Evolutionary conservation across 2,888 invertebrate genomes (phyloP), one percentile per base, ranked within the genome.

Genomic region (Philereme vetulata): DNA sequence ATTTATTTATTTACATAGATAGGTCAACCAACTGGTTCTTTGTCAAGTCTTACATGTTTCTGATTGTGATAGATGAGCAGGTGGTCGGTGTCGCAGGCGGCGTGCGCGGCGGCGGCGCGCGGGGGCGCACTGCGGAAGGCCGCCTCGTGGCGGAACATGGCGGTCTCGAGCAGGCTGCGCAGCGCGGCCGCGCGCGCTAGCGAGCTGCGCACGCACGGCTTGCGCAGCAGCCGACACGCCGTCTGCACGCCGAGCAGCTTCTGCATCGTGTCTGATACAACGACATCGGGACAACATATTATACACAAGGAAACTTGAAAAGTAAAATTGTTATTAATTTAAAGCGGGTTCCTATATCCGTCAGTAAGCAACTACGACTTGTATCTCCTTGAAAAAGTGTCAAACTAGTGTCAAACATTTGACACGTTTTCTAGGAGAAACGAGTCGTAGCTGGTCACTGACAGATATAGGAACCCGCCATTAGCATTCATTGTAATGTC

Each of bases 131-230:
- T 90, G 0, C 96, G 96, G 74, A 97, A 96, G n/a, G 95, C 88
- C 51, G 93, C 80, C 43, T 94, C 94, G 45, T 95, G 94, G 9
- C 94, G 88, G 72, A 95, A 95, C 72, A 97, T 92, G 42, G 96
- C 94, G 1, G 95, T 93, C 74, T 96, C 96, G 0, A 97, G 81
- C 9, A 97, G 81, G 68, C 96, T 95, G 3, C 96, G 85, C 3
- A 97, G 78, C 1, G 96, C 96, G 21, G 96, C 87, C 0, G 95
- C 94, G 44, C 96, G 93, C 0, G 96, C 95, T 9, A 95, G 92
- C 75, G 95, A 95, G 9, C 95, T 95, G 74, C 93, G 94, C 0
- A 92, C 80, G 57, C 96, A 95, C 49, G 96, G 87, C 35, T 95
- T 93, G 62, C 94, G 93, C 0, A 97, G 86, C 36, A 97, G 86